These are phyloP conservation scores for Corythornis leucogaster DNA, from an alignment of 2,797 vertebrate genomes.

Conservation along the genomic window DNA sequence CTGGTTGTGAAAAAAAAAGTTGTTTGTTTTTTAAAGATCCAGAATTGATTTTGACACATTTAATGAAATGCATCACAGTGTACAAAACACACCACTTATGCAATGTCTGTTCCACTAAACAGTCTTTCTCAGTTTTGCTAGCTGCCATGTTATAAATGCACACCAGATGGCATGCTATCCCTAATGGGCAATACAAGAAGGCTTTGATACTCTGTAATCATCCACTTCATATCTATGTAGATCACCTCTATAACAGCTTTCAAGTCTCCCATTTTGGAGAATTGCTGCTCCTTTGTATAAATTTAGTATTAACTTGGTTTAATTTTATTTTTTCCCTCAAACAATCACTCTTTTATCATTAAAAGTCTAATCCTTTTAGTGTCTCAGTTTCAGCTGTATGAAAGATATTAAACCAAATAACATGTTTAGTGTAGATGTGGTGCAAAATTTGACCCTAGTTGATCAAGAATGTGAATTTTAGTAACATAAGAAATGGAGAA, in stretches of 20 bases:
- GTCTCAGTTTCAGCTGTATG: neutral
- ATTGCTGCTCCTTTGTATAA: neutral
- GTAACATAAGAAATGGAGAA: neutral
- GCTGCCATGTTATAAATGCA: neutral
- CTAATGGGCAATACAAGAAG: neutral
- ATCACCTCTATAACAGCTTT: neutral
- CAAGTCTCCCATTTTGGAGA: neutral
- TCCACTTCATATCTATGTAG: neutral
- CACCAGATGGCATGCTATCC: neutral
- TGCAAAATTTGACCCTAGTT: neutral
- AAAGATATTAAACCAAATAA: neutral
- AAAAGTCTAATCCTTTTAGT: neutral
- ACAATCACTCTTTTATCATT: neutral
- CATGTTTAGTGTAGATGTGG: neutral
- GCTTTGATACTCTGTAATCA: neutral
- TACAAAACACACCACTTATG: neutral
- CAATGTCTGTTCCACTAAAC: neutral
- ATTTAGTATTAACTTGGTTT: neutral
- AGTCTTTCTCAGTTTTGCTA: neutral
- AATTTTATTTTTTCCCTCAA: neutral
- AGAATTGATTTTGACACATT: accelerated
- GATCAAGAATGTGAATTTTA: neutral
- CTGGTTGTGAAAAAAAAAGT: neutral
- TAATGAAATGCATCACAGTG: neutral
- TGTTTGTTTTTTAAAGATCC: neutral